Percentiles rank a stretch among this genome's conserved stretches.
Evolutionary conservation across 2,888 invertebrate genomes (phyloP).

Genomic region (Athalia cordata): DNA sequence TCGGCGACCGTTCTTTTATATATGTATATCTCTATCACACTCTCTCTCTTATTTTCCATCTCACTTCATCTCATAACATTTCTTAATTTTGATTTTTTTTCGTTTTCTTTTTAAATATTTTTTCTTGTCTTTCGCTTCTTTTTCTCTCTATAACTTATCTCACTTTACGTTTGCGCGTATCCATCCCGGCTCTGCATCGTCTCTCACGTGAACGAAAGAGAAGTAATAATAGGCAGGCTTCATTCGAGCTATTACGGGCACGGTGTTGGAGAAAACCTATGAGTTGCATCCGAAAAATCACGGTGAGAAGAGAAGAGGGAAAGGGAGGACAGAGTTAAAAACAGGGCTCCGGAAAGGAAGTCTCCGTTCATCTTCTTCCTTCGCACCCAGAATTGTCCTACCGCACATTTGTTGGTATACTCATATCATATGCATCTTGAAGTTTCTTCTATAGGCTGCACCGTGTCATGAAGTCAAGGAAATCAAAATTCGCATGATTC

Average conservation of each 20-base stretch:
- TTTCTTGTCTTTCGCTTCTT: background rate
- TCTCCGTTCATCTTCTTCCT: background rate
- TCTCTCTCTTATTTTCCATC: constrained; percentile 16
- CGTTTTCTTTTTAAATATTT: background rate
- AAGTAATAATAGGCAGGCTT: constrained; percentile 41
- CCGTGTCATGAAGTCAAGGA: too few species aligned
- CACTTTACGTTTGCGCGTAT: background rate
- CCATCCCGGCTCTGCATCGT: background rate
- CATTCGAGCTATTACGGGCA: constrained; percentile 25
- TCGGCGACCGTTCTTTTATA: constrained; percentile 39
- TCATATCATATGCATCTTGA: too few species aligned
- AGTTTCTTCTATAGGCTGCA: too few species aligned
- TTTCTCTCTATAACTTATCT: background rate
- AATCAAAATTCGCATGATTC: too few species aligned
- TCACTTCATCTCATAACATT: background rate
- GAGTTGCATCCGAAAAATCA: background rate
- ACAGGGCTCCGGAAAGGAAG: constrained; percentile 29
- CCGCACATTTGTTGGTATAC: too few species aligned
- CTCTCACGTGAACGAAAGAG: constrained; percentile 37
- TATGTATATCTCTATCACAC: constrained; percentile 34
- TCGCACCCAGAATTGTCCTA: background rate
- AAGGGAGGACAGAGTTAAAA: background rate
- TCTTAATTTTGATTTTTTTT: background rate
- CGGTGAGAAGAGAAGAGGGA: background rate
- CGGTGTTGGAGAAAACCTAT: constrained; percentile 9